Evolutionary conservation across 2,797 vertebrate species (phyloP), one percentile per base, ranked within the genome.

Genomic region (Clangula hyemalis): DNA sequence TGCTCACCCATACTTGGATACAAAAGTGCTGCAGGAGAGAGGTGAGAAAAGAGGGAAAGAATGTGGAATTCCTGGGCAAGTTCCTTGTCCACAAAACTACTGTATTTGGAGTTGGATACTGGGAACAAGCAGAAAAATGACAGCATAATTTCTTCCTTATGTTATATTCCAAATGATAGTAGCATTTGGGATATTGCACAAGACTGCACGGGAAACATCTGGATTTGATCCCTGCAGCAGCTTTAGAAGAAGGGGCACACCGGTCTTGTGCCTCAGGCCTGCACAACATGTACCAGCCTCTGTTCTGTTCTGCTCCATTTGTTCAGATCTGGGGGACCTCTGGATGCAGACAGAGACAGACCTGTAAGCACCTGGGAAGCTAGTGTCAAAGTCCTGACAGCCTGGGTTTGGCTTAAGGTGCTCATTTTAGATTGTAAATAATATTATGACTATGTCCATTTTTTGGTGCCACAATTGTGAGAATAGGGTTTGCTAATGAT

Each of bases 231-330:
- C 10, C 25, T 41, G 56, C 14, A 41, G 11, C 24, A 66, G 17
- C 4, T 41, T 87, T 69, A 3, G 3, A 74, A 16, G 34, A 87
- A 64, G 36, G 5, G 60, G 0, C 2, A 25, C 36, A 24, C 34
- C 28, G 13, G 19, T 72, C 6, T 41, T 32, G 2, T 8, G 2
- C 2, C 11, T 49, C 47, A 11, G 10, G 13, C 0, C 0, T 51
- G 8, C 11, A 56, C 36, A 24, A 1, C 9, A 5, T 3, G 6
- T 38, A 6, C 7, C 34, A 47, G n/a, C 10, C 15, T 89, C 21
- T 25, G 5, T 9, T 8, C 10, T 28, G 5, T 8, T 8, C 10
- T 54, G 49, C 11, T 90, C 11, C n/a, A 9, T 45, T 71, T 47
- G 36, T 12, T 56, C n/a, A 30, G 19, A 10, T 64, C 11, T 57